Evolutionary conservation across 2,113 vertebrate species (phyloP), one percentile per base, ranked within the genome.

Genomic region (Elanoides forficatus): DNA sequence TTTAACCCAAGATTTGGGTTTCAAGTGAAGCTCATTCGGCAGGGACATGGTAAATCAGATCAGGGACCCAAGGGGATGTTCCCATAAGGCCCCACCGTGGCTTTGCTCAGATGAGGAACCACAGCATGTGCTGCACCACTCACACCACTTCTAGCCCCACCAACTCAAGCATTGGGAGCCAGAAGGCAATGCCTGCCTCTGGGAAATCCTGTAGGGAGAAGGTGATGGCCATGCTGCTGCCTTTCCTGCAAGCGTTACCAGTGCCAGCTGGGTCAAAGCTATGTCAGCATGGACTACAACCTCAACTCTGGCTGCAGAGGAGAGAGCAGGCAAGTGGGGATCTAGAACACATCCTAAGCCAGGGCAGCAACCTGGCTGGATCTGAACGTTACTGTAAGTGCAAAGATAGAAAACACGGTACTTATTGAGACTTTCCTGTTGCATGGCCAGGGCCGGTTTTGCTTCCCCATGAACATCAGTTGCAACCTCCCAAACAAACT

Each of bases 181-280:
- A 6, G 59, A 34, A 14, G 38, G 40, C 60, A 58, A n/a, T 0
- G 2, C 52, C 14, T 47, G 43, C 50, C 3, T 0, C 32, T 9
- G 18, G 81, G 43, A 83, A 68, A 29, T 20, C 27, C 78, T 21
- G 1, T 0, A 38, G 7, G 19, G 43, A 65, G 76, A 47, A 42
- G 66, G 43, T 3, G 38, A 47, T 11, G 52, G 75, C 81, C 85
- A 30, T 10, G 65, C 65, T 60, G 27, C 58, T 81, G 81, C 42
- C 38, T 4, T 22, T 56, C 53, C 86, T 62, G 48, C 18, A 29
- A 26, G 59, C 2, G 0, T 19, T 36, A 45, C 47, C 53, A n/a
- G 52, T 12, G 53, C 52, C 68, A 56, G 70, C n/a, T 52, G 62
- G 32, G 52, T 72, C 32, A 81, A 16, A 30, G 66, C 42, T 36